Evolutionary conservation across 1,140 invertebrate genomes (phyloP), one percentile per base, ranked within the genome.

Genomic region (Pemphigus obesinymphae): DNA sequence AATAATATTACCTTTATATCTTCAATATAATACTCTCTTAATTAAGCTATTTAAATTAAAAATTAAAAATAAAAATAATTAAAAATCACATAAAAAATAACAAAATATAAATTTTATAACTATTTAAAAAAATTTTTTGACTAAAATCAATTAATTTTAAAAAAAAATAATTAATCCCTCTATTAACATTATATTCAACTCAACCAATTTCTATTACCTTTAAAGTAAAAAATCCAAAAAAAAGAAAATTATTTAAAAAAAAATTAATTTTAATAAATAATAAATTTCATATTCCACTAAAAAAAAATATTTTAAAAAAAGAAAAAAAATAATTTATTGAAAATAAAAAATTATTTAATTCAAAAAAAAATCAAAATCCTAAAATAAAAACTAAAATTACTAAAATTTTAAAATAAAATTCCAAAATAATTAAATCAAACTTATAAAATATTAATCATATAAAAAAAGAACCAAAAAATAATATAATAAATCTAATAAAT

Each of bases 41-140:
- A n/a, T 55, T 55, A 55, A 55, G 53, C 53, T 55, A 55, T 55
- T 55, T 26, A 61, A 61, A 61, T 61, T 61, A n/a, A n/a, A 53
- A 23, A n/a, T 8, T 8, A n/a, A n/a, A n/a, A n/a, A n/a, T n/a
- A n/a, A n/a, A 26, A 53, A 53, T n/a, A 26, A 61, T 31, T 29
- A 61, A 15, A 61, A 58, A 58, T 58, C 23, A 61, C 15, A 31
- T 29, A 61, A 61, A 31, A 61, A 61, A 61, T 61, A n/a, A n/a
- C n/a, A n/a, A n/a, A n/a, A n/a, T n/a, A n/a, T n/a, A n/a, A n/a
- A n/a, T n/a, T n/a, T n/a, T n/a, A n/a, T n/a, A n/a, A n/a, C n/a
- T n/a, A n/a, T n/a, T n/a, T n/a, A n/a, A n/a, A n/a, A n/a, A n/a
- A n/a, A n/a, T n/a, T 29, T 31, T 61, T 5, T 31, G 26, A 31